Base-by-base conservation (phyloP, 2,797 vertebrate genomes). In the Apogon hyalosoma region DNA sequence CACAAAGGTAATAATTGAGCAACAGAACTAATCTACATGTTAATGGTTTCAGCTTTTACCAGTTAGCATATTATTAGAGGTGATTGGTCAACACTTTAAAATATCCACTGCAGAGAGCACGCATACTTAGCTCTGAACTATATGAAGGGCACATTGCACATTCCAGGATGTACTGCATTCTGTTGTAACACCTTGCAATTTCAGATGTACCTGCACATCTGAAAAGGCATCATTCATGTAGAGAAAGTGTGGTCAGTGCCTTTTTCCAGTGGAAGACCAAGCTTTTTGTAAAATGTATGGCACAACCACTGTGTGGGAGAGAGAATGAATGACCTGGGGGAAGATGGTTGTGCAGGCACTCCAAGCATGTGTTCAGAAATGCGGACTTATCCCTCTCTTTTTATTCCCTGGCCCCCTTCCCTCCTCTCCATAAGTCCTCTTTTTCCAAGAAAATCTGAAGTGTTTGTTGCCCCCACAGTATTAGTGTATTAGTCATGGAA, bases 351-450 rank as follows among this genome's bases (percentile, higher is more conserved):
- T 53, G 51, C 62, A 76, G 76, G 81, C 80, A 83, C 79, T 86
- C 66, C 45, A 90, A 85, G 77, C 83, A 91, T 87, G 85, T 65
- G 54, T 70, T 79, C 16, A 85, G 73, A 84, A 84, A 85, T 88
- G 77, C 1, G 6, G 50, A 73, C 63, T 77, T 78, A 41, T 66
- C 38, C 77, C 75, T 75, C 51, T 43, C 47, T 76, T 70, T 64
- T 77, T 63, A 24, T 75, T 63, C 69, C 50, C 50, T 46, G 57
- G 39, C 61, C 65, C 52, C 31, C 21, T 36, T 52, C 31, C 13
- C 40, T 46, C 33, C 38, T 38, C 19, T 43, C 56, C 28, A 16
- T 40, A 28, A 51, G 21, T 33, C 21, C n/a, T 11, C 16, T 10
- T 46, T 63, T 73, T 72, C 69, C 51, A 28, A 60, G 73, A 68